Conservation (phyloP, 1,140 invertebrate genomes). For the Lordiphosa clarofinis region DNA sequence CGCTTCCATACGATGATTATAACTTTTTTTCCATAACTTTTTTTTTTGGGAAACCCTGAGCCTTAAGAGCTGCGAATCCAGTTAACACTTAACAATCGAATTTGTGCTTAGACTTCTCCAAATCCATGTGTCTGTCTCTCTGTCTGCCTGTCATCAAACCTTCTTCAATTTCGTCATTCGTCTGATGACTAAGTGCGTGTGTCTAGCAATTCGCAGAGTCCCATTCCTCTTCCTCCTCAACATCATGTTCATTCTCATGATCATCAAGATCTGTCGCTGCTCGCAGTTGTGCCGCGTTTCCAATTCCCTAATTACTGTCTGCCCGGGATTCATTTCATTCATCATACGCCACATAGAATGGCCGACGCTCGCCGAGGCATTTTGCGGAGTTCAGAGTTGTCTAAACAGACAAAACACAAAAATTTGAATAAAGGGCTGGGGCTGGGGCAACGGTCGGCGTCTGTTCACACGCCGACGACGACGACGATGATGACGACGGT, state of each 20-base stretch:
- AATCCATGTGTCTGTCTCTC: too few relatives aligned
- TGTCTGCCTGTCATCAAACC: too few relatives aligned
- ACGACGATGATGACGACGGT: slow-evolving; percentile 5
- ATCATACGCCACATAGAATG: slow-evolving; percentile 44
- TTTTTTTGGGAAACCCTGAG: too few relatives aligned
- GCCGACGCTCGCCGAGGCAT: not conserved
- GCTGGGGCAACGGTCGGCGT: slow-evolving; percentile 24
- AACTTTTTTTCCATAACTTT: too few relatives aligned
- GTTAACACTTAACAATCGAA: too few relatives aligned
- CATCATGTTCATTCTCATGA: not conserved
- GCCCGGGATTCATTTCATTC: slow-evolving; percentile 50
- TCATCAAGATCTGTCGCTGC: not conserved
- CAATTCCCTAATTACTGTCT: slow-evolving; percentile 62
- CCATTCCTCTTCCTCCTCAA: slow-evolving; percentile 6
- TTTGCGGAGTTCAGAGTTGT: slow-evolving; percentile 4
- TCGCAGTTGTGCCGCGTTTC: slow-evolving; percentile 25
- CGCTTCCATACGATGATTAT: too few relatives aligned
- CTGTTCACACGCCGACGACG: slow-evolving; percentile 52
- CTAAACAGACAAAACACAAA: slow-evolving; percentile 16
- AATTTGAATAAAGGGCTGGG: slow-evolving; percentile 19
- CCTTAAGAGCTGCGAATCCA: too few relatives aligned
- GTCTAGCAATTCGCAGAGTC: slow-evolving; percentile 13
- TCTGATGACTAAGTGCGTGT: slow-evolving; percentile 11
- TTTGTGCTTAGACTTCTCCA: too few relatives aligned
- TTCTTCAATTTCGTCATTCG: slow-evolving; percentile 9